These are phyloP conservation scores for Microtus ochrogaster DNA, from an alignment of 2,113 vertebrate species.

Conservation along the genomic window DNA sequence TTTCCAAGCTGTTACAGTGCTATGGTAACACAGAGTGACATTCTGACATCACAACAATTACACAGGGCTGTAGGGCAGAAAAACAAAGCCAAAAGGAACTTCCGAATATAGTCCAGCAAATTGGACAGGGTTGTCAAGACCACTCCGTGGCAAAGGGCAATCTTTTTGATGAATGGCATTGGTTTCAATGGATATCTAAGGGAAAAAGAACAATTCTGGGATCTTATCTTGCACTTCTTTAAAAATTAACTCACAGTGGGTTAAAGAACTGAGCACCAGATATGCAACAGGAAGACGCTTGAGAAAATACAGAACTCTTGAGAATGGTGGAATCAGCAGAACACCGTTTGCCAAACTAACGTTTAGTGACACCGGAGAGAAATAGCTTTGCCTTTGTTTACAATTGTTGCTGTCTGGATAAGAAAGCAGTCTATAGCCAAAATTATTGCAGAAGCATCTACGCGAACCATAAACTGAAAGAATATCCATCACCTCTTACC, in stretches of 20 bases:
- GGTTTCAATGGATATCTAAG: not conserved
- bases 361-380: not conserved
- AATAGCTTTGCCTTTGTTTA: not conserved
- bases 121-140: not conserved
- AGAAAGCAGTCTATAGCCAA: not conserved
- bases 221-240: not conserved
- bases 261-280: not conserved
- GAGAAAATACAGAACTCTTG: not conserved
- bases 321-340: not conserved
- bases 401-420: not conserved
- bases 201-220: not conserved
- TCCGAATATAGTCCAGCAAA: not conserved
- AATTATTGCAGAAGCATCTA: not conserved
- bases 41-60: not conserved
- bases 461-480: not conserved
- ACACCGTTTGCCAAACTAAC: not conserved
- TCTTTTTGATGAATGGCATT: not conserved
- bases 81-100: not conserved
- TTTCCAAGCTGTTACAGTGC: not conserved
- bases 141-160: not conserved
- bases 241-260: slow-evolving; percentile 4
- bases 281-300: not conserved
- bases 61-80: not conserved
- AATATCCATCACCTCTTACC: not conserved
- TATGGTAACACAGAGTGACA: not conserved